Evolutionary conservation across 2,113 vertebrate genomes (phyloP), one percentile per base, ranked within the genome.

Genomic region (Leptosomus discolor): DNA sequence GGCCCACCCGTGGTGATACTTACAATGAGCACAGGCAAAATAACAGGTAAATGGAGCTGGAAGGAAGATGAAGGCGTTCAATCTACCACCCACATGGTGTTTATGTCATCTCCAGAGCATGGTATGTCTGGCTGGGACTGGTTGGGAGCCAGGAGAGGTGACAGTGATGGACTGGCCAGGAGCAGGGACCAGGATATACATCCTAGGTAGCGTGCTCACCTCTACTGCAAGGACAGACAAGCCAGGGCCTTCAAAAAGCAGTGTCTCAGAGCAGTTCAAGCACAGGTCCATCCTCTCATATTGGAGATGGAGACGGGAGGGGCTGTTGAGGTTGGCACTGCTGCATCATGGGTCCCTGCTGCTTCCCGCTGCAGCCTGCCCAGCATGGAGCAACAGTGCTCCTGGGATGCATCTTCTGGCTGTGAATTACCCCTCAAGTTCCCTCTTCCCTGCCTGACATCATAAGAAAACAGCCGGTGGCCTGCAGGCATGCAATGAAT

Each of bases 81-180:
- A 39, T 24, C 37, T 23, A 3, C n/a, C 3, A 1, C 17, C 57
- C 18, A 5, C 0, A 1, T 15, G 32, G 8, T 37, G 45, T 13
- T 65, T 56, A 4, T 23, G 56, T 43, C 56, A 65, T 12, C 45
- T 70, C 50, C 34, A 78, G 37, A 43, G 26, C 19, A 13, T 7
- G 61, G 36, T 24, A 46, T 29, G 5, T 16, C 46, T 70, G 60
- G 5, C 45, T 60, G 29, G 75, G 29, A 32, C 14, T 14, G 45
- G 5, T 0, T 48, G 36, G 70, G 51, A 82, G 22, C 19, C 34
- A 37, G 2, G 0, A 43, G 65, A 50, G 46, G 11, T 37, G 50
- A 17, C 60, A 56, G 12, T 0, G 53, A 16, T 29, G 51, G 70
- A 51, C 29, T 67, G 56, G 12, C 24, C 36, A 23, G 46, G 8